Percentiles rank a stretch among this genome's conserved stretches.
Evolutionary conservation across 37 sponge, comb jelly and placozoan genomes (phyloP).

Genomic region (Aplysina aerophoba): DNA sequence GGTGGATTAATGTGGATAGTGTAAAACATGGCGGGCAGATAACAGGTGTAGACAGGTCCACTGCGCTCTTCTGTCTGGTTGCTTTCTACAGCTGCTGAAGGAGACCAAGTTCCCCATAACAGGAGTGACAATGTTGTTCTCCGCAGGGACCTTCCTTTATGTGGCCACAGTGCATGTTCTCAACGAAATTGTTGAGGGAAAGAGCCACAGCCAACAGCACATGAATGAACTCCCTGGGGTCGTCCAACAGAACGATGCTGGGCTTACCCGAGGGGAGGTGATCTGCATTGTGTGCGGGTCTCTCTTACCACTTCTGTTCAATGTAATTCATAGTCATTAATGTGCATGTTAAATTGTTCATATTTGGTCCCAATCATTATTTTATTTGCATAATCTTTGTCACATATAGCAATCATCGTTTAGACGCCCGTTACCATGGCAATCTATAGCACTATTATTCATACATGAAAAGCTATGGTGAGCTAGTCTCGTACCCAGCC

Average conservation of each 20-base stretch:
- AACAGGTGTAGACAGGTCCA: too few relatives aligned
- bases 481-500: too few relatives aligned
- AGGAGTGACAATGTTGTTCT: constrained; percentile 95
- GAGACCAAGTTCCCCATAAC: constrained; percentile 69
- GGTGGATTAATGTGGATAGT: too few relatives aligned
- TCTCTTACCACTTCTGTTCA: constrained; percentile 73
- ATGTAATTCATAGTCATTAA: constrained; percentile 76
- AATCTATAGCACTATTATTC: too few relatives aligned
- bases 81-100: constrained; percentile 48
- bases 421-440: too few relatives aligned
- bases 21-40: too few relatives aligned
- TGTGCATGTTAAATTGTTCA: not conserved
- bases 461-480: too few relatives aligned
- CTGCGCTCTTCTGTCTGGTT: not conserved
- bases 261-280: constrained; percentile 64
- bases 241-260: not conserved
- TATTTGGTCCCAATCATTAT: not conserved
- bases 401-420: too few relatives aligned
- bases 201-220: not conserved
- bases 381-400: not conserved
- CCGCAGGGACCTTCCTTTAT: constrained; percentile 99
- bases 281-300: constrained; percentile 53
- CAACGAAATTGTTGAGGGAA: constrained; percentile 66
- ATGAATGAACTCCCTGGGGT: not conserved
- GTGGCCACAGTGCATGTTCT: constrained; percentile 99